A percentile compares a stretch with the other conserved stretches of the same genome.
These are phyloP conservation scores for Todiramphus chloris DNA, from an alignment of 2,113 vertebrate species.

Conservation along the genomic window DNA sequence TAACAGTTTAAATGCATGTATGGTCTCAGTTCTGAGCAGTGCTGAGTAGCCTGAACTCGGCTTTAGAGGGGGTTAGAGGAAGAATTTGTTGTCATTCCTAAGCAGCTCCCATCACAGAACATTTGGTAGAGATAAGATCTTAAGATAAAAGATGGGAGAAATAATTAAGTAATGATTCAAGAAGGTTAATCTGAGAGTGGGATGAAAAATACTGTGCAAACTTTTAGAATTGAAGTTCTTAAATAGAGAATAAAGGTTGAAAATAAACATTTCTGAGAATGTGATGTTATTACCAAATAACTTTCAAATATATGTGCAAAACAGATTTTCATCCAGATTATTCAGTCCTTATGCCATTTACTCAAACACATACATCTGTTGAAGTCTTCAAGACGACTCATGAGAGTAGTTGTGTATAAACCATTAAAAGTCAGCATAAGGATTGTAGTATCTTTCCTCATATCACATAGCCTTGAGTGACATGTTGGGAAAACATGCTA, in stretches of 20 bases:
- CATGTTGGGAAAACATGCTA: background rate
- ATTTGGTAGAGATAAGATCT: background rate
- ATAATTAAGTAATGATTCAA: background rate
- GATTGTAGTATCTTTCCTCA: background rate
- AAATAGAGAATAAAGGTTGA: background rate
- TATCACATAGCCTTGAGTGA: background rate
- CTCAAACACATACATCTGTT: background rate
- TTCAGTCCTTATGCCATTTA: background rate
- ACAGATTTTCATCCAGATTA: background rate
- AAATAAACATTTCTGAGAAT: background rate
- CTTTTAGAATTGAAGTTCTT: background rate
- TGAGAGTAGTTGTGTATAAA: background rate
- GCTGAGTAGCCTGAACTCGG: background rate
- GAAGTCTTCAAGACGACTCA: background rate
- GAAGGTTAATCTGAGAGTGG: background rate
- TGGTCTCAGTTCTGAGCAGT: background rate
- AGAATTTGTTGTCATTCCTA: background rate
- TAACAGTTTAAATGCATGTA: background rate
- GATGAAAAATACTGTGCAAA: background rate
- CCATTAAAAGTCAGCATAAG: background rate
- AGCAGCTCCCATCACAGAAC: background rate
- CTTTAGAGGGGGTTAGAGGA: background rate
- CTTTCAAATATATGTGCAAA: background rate
- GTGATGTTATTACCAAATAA: background rate
- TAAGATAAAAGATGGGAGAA: background rate